Conservation (phyloP, 2,797 vertebrate genomes). For the Hippoglossus hippoglossus region DNA sequence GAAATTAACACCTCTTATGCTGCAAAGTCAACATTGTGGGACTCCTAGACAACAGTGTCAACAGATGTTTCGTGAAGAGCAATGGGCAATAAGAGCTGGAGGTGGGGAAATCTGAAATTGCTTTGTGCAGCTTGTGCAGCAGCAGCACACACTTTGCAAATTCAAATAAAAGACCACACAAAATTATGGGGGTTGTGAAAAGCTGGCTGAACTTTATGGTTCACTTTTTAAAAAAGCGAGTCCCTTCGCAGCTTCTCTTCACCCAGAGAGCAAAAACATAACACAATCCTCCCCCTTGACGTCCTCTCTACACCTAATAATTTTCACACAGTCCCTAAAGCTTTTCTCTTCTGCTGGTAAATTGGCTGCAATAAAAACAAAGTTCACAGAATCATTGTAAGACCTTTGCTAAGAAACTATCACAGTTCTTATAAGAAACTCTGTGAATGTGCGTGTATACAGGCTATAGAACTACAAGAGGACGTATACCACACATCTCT, state of each 20-base stretch:
- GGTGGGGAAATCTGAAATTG: too few species aligned
- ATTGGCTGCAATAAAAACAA: slow-evolving; percentile 21
- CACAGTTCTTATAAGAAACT: background rate
- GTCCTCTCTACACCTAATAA: background rate
- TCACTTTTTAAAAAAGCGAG: background rate
- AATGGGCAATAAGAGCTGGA: too few species aligned
- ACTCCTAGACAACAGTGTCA: background rate
- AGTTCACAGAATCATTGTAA: slow-evolving; percentile 1
- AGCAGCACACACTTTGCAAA: too few species aligned
- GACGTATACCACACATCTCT: background rate
- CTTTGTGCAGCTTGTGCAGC: too few species aligned
- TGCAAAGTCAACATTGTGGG: too few species aligned
- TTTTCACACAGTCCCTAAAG: background rate
- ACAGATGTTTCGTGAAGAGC: background rate
- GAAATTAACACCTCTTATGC: too few species aligned
- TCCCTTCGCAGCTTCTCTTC: too few species aligned
- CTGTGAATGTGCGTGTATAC: background rate
- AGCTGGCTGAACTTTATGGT: background rate
- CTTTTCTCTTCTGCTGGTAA: slow-evolving; percentile 5
- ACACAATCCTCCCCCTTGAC: background rate
- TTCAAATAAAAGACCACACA: too few species aligned
- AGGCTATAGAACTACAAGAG: background rate
- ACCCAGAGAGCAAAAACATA: background rate
- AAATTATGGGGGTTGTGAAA: too few species aligned
- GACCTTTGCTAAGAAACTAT: background rate